Base-by-base conservation (phyloP, 2,113 vertebrate genomes). In the Nannospalax galili region DNA sequence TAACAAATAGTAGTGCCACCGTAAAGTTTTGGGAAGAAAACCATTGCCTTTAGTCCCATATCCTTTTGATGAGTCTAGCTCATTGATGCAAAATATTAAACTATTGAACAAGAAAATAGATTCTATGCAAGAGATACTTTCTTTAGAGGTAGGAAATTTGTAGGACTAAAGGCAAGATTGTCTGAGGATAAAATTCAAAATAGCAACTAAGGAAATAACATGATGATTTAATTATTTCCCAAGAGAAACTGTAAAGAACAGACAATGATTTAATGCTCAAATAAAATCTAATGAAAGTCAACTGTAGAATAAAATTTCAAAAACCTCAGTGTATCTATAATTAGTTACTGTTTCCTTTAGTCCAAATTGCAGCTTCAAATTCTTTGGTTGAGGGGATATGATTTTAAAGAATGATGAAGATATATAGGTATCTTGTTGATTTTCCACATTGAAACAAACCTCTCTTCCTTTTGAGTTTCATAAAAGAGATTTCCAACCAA, bases 41-140 rank as follows among this genome's bases (percentile, higher is more conserved):
- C 26, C 7, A 91, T 56, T 92, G 88, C 30, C 28, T 95, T 92
- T 82, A 94, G 79, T 97, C 52, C 84, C 28, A 85, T 96, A 94
- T 97, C 93, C 84, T 96, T 92, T 90, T 91, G 56, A 95, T 88
- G 88, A 96, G 90, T 97, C 93, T 94, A 96, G 84, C 14, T 97
- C 96, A 97, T 91, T 97, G 97, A 88, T 97, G 97, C 97, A 97
- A 97, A 97, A 96, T 98, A 97, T 97, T 97, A 97, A 98, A 96
- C 81, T 97, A 96, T 72, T 97, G 96, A 97, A 97, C 96, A 97
- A 97, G 97, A 97, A 98, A 98, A 98, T 98, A 92, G 97, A 97
- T 96, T 98, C 93, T 94, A 97, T 97, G 97, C 96, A 97, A 97
- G 97, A 97, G 52, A 37, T 92, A 85, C 64, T 96, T 97, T 94